Percentiles rank a stretch among this genome's conserved stretches.
These are phyloP conservation scores for Melanophora roralis DNA, from an alignment of 2,888 invertebrate species.

Conservation along the genomic window DNA sequence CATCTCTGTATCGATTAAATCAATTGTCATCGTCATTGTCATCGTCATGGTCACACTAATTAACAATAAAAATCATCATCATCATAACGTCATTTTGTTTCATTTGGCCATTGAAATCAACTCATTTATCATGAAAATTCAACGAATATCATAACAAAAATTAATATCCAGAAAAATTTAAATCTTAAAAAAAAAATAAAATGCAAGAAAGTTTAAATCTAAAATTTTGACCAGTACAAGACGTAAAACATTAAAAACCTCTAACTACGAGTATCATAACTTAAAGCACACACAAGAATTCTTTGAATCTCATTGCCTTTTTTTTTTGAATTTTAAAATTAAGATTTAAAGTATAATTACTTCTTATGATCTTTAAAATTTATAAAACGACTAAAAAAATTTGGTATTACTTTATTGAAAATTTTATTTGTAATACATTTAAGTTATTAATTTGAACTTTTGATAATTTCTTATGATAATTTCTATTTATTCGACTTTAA, in stretches of 20 bases:
- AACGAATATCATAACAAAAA: constrained; percentile 9
- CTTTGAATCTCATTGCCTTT: no score
- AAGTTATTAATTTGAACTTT: no score
- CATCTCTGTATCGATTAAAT: background rate
- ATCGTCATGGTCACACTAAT: background rate
- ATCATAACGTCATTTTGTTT: constrained; percentile 9
- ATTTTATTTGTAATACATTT: no score
- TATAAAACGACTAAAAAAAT: no score
- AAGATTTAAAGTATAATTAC: no score
- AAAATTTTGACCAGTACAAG: background rate
- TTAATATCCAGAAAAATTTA: background rate
- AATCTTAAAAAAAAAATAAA: background rate
- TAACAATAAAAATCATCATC: constrained; percentile 7
- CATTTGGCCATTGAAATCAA: constrained; percentile 21
- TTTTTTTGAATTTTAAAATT: no score
- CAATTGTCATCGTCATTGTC: constrained; percentile 26
- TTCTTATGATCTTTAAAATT: no score
- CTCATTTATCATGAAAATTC: constrained; percentile 14
- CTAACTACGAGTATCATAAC: background rate
- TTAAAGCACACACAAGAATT: constrained; percentile 30
- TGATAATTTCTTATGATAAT: no score
- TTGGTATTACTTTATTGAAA: no score
- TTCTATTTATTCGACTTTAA: no score
- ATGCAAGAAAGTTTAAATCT: background rate
- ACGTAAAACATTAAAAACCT: background rate